Percentiles rank a stretch among this genome's conserved stretches.
Conservation (phyloP, 53 echinoderm and acorn worm species). For the Mesocentrotus franciscanus region DNA sequence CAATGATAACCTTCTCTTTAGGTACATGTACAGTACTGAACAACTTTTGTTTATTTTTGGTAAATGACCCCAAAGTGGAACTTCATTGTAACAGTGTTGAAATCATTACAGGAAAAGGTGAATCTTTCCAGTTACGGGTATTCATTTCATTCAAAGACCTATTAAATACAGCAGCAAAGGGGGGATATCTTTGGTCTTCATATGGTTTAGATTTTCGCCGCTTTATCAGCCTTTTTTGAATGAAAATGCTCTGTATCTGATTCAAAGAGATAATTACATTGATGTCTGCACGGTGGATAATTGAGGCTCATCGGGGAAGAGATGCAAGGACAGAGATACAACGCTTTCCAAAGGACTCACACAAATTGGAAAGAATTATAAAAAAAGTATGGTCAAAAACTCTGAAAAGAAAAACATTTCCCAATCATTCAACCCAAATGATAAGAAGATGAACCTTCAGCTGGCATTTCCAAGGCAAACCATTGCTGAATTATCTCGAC, state of each 20-base stretch:
- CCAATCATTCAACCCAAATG: neutral
- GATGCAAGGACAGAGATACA: neutral
- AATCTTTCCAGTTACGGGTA: too few relatives aligned
- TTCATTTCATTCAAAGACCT: too few relatives aligned
- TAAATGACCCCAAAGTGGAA: too few relatives aligned
- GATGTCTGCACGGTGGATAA: neutral
- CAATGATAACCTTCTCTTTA: too few relatives aligned
- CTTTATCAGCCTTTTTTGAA: neutral
- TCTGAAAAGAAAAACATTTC: neutral
- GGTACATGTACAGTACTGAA: too few relatives aligned
- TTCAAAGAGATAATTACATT: neutral
- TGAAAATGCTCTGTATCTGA: neutral
- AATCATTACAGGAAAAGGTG: too few relatives aligned
- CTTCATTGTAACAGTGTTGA: too few relatives aligned
- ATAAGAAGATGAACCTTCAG: slow-evolving; percentile 4
- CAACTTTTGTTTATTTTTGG: too few relatives aligned
- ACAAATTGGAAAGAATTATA: neutral
- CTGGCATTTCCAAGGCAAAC: neutral
- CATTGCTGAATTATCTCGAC: slow-evolving; percentile 39
- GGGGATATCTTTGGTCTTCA: too few relatives aligned
- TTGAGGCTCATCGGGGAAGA: neutral
- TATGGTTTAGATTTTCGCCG: too few relatives aligned
- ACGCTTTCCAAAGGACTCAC: neutral
- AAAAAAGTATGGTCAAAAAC: neutral
- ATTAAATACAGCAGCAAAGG: too few relatives aligned